phyloP scores from a whole-genome alignment of 2,113 vertebrate genomes.

The Lophius piscatorius region DNA sequence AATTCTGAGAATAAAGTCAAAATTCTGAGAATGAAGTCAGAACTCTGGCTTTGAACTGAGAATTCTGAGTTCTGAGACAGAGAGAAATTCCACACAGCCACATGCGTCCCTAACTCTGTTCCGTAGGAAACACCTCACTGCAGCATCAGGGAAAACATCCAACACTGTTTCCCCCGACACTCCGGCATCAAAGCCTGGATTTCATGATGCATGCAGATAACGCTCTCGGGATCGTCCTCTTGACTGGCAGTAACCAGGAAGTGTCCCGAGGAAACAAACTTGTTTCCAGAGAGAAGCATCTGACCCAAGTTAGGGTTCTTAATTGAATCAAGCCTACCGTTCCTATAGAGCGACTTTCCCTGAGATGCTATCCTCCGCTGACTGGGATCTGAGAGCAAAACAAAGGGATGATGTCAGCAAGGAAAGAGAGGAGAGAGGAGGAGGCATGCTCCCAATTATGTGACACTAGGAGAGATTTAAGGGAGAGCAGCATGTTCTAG shows the following conservation, averaged over 20 bases:
- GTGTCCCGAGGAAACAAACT: slow-evolving; percentile 50
- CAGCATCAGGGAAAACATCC: slow-evolving; percentile 1
- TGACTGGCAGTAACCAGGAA: slow-evolving; percentile 56
- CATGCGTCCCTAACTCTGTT: too few relatives aligned
- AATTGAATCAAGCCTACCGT: slow-evolving; percentile 62
- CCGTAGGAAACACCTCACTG: background rate
- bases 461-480: too few relatives aligned
- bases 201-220: too few relatives aligned
- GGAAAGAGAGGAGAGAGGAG: slow-evolving; percentile 8
- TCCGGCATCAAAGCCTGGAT: too few relatives aligned
- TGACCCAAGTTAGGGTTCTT: slow-evolving; percentile 56
- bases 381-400: slow-evolving; percentile 55
- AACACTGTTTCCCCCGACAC: slow-evolving; percentile 1
- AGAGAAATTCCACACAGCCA: too few relatives aligned
- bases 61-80: too few relatives aligned
- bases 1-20: too few relatives aligned
- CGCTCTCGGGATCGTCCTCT: too few relatives aligned
- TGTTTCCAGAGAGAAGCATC: slow-evolving; percentile 56
- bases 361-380: too few relatives aligned
- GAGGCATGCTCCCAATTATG: slow-evolving; percentile 50
- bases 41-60: too few relatives aligned
- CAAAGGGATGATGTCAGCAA: slow-evolving; percentile 56
- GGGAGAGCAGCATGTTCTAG: too few relatives aligned
- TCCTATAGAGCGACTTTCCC: slow-evolving; percentile 48
- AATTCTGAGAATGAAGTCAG: too few relatives aligned